phyloP scores from a whole-genome alignment of 2,113 vertebrate genomes.

The Phrynocephalus versicolor region DNA sequence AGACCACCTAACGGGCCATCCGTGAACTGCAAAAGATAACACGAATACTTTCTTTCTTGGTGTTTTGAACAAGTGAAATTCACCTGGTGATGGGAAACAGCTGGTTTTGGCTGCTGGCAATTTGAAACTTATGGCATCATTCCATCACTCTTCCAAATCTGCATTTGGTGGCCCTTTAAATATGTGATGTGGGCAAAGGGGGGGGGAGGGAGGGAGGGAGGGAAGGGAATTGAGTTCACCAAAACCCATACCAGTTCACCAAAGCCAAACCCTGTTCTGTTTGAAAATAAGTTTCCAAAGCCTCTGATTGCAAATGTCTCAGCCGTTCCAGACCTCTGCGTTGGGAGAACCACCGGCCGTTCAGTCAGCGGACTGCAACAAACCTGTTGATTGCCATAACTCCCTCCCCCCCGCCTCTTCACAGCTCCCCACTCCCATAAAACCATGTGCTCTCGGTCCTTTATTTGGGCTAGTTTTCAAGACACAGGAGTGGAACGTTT shows the following conservation, averaged over 20 bases:
- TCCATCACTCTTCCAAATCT: background rate
- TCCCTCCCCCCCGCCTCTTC: background rate
- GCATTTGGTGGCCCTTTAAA: background rate
- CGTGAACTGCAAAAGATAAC: background rate
- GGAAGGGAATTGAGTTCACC: background rate
- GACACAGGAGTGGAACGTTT: background rate
- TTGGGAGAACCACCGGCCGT: slow-evolving; percentile 2
- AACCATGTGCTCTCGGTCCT: background rate
- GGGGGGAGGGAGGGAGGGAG: too few species aligned
- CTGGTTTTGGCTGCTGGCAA: background rate
- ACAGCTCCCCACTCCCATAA: background rate
- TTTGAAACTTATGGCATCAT: background rate
- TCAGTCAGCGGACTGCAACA: background rate
- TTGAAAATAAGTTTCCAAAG: too few species aligned
- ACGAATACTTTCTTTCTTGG: too few species aligned
- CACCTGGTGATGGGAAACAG: too few species aligned
- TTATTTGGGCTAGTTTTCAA: background rate
- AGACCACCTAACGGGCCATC: background rate
- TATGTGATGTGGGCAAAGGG: background rate
- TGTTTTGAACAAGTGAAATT: background rate
- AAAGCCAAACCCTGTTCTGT: background rate
- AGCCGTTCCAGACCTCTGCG: background rate
- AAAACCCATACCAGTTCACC: background rate
- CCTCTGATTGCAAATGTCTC: slow-evolving; percentile 11
- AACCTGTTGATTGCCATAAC: background rate